Percentiles rank a stretch among this genome's conserved stretches.
These are phyloP conservation scores for Parotocinclus haroldoi DNA, from an alignment of 2,797 vertebrate genomes.

Conservation along the genomic window DNA sequence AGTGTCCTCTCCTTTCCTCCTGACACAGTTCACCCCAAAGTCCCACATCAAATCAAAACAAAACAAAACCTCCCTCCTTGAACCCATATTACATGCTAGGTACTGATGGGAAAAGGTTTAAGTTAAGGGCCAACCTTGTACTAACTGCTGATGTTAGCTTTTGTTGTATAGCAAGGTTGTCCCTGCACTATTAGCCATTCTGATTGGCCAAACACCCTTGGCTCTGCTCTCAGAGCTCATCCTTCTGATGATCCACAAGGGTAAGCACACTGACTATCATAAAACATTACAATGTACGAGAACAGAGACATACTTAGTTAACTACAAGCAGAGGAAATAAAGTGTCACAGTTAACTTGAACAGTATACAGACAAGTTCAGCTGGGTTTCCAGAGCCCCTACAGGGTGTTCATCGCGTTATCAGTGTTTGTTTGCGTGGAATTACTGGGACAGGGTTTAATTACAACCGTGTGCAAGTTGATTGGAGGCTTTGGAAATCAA, in stretches of 20 bases:
- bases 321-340: constrained; percentile 6
- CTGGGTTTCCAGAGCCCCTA: constrained; percentile 33
- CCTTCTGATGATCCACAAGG: constrained; percentile 19
- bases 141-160: constrained; percentile 28
- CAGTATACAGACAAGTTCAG: constrained; percentile 17
- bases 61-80: constrained; percentile 25
- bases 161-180: constrained; percentile 23
- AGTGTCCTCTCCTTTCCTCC: constrained; percentile 14
- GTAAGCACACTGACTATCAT: constrained; percentile 34
- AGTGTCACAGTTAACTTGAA: constrained; percentile 15
- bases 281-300: constrained; percentile 25
- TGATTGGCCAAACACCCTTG: constrained; percentile 9
- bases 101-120: constrained; percentile 36
- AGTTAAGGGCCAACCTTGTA: constrained; percentile 25
- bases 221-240: constrained; percentile 21
- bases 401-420: constrained; percentile 39
- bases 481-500: constrained; percentile 55
- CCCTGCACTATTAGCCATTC: constrained; percentile 26
- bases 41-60: constrained; percentile 51
- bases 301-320: constrained; percentile 19
- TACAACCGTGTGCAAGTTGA: constrained; percentile 51
- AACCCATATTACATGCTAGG: constrained; percentile 38
- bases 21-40: constrained; percentile 31
- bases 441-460: constrained; percentile 56
- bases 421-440: constrained; percentile 53